Conservation (phyloP, 2,888 invertebrate genomes). For the Hypselothyrea guttata region DNA sequence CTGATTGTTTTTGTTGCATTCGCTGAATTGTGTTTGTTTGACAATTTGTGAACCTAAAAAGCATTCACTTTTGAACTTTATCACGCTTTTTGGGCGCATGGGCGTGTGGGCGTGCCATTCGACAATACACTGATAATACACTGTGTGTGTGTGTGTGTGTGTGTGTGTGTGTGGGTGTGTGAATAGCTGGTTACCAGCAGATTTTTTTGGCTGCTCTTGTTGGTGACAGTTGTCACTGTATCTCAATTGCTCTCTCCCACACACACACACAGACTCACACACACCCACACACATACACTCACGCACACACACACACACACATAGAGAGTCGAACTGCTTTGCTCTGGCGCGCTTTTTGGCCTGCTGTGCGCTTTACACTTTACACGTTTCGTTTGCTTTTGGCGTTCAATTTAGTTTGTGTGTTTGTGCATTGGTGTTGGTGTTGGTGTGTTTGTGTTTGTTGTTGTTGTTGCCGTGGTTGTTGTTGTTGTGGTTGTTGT, state of each 20-base stretch:
- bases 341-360: not conserved
- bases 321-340: not conserved
- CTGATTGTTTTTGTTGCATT: conserved; percentile 31
- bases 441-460: conserved; percentile 5
- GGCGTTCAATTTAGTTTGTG: conserved; percentile 48
- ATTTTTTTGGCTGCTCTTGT: conserved; percentile 48
- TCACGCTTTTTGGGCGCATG: conserved; percentile 40
- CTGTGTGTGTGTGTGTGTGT: conserved; percentile 11
- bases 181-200: conserved; percentile 50
- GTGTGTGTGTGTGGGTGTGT: conserved; percentile 15
- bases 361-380: conserved; percentile 14
- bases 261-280: not conserved
- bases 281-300: not conserved
- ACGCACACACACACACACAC: too few species aligned
- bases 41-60: conserved; percentile 75
- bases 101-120: conserved; percentile 39
- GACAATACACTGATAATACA: conserved; percentile 52
- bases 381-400: conserved; percentile 43
- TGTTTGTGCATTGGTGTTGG: conserved; percentile 9
- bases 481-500: conserved; percentile 2
- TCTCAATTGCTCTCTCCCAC: not conserved
- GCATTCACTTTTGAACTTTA: conserved; percentile 74
- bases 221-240: conserved; percentile 43
- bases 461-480: not conserved
- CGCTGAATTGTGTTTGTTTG: conserved; percentile 67